Evolutionary conservation across 1,140 invertebrate species (phyloP).

Genomic region (Pteromalus puparum): DNA sequence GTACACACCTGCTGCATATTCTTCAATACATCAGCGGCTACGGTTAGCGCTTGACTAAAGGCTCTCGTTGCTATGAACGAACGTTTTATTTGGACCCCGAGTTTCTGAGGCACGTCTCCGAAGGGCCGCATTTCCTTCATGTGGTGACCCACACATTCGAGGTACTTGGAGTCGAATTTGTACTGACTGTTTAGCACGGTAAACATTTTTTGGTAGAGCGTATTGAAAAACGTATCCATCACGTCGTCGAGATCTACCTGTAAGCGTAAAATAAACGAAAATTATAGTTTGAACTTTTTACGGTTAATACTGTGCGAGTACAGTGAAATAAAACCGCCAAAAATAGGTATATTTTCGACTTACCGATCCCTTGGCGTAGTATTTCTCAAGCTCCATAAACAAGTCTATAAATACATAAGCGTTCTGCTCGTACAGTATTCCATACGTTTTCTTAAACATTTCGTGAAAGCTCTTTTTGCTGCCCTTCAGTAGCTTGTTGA

Average conservation of each 20-base stretch:
- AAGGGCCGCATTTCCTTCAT: constrained; percentile 96
- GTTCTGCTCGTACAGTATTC: constrained; percentile 95
- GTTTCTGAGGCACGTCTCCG: constrained; percentile 93
- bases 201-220: constrained; percentile 97
- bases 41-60: constrained; percentile 90
- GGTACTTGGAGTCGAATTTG: constrained; percentile 89
- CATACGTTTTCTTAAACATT: constrained; percentile 97
- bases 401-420: constrained; percentile 94
- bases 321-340: no score
- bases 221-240: constrained; percentile 95
- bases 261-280: not conserved
- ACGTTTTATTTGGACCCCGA: constrained; percentile 90
- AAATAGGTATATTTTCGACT: constrained; percentile 52
- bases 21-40: constrained; percentile 88
- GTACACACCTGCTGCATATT: constrained; percentile 84
- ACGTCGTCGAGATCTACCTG: constrained; percentile 88
- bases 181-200: constrained; percentile 94
- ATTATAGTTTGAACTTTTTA: no score
- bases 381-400: constrained; percentile 92
- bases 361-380: constrained; percentile 86
- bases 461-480: constrained; percentile 91
- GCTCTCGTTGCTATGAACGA: constrained; percentile 96
- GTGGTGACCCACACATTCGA: constrained; percentile 90
- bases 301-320: no score
- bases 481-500: constrained; percentile 87